A percentile compares a stretch with the other conserved stretches of the same genome.
Evolutionary conservation across 2,113 vertebrate genomes (phyloP).

Genomic region (Tenebrosternarchus preto): DNA sequence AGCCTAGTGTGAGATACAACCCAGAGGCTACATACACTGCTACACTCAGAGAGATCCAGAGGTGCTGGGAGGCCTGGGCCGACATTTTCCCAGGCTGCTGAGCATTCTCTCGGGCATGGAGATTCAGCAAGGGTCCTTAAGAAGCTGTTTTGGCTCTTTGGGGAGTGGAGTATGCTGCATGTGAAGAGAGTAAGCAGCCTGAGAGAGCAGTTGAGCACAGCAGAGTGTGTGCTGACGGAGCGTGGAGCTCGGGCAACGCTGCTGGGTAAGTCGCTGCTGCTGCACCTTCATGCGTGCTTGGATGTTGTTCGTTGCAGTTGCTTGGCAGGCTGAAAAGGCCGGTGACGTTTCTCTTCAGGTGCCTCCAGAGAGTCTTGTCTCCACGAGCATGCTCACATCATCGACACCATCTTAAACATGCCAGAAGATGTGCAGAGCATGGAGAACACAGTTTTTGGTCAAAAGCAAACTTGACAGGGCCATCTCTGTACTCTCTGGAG

Average conservation of each 20-base stretch:
- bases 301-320: slow-evolving; percentile 1
- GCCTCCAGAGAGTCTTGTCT: slow-evolving; percentile 7
- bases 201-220: slow-evolving; percentile 30
- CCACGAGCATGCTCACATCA: slow-evolving; percentile 9
- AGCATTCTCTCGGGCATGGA: slow-evolving; percentile 10
- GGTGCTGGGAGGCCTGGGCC: background rate
- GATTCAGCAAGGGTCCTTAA: slow-evolving; percentile 23
- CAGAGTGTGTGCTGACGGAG: slow-evolving; percentile 19
- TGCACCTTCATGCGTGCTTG: background rate
- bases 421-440: slow-evolving; percentile 47
- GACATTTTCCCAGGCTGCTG: background rate
- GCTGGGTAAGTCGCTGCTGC: slow-evolving; percentile 29
- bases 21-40: slow-evolving; percentile 25
- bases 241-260: background rate
- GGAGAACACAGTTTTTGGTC: slow-evolving; percentile 25
- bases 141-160: slow-evolving; percentile 37
- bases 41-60: slow-evolving; percentile 20
- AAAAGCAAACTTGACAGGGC: slow-evolving; percentile 33
- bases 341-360: slow-evolving; percentile 20
- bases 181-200: slow-evolving; percentile 19
- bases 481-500: slow-evolving; percentile 11
- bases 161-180: slow-evolving; percentile 22
- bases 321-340: background rate
- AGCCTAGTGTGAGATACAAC: slow-evolving; percentile 19
- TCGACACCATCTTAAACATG: slow-evolving; percentile 28